Evolutionary conservation across 2,888 invertebrate species (phyloP).

Genomic region (Coecobrya sp.): DNA sequence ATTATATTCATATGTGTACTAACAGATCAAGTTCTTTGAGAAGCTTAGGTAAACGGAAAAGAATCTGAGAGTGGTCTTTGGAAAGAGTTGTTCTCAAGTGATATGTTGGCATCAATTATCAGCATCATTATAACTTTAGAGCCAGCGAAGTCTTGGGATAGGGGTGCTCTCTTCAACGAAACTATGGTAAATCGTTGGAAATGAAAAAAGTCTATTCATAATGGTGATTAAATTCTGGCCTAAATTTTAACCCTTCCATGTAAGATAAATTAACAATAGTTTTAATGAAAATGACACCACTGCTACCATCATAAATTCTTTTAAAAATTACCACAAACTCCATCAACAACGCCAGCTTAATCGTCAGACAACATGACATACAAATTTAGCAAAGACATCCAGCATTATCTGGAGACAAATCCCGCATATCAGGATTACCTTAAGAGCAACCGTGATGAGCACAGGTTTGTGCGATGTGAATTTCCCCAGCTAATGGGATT

Average conservation of each 20-base stretch:
- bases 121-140: too few relatives aligned
- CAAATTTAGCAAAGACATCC: conserved; percentile 61
- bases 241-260: background rate
- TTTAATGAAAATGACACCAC: too few relatives aligned
- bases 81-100: too few relatives aligned
- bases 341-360: background rate
- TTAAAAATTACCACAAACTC: too few relatives aligned
- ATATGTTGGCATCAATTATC: too few relatives aligned
- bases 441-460: conserved; percentile 53
- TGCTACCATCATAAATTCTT: background rate
- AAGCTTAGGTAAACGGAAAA: too few relatives aligned
- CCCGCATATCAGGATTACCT: conserved; percentile 63
- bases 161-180: background rate
- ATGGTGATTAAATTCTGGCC: too few relatives aligned
- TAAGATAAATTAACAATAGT: background rate
- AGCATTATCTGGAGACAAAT: conserved; percentile 19
- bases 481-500: conserved; percentile 80
- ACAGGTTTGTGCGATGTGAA: conserved; percentile 70
- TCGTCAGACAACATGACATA: background rate
- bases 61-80: too few relatives aligned
- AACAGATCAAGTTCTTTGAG: too few relatives aligned
- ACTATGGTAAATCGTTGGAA: conserved; percentile 22
- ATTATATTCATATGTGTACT: background rate
- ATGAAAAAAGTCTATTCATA: background rate
- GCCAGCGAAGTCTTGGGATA: background rate